phyloP scores from a whole-genome alignment of 1,140 invertebrate species.

The Heliothis virescens region DNA sequence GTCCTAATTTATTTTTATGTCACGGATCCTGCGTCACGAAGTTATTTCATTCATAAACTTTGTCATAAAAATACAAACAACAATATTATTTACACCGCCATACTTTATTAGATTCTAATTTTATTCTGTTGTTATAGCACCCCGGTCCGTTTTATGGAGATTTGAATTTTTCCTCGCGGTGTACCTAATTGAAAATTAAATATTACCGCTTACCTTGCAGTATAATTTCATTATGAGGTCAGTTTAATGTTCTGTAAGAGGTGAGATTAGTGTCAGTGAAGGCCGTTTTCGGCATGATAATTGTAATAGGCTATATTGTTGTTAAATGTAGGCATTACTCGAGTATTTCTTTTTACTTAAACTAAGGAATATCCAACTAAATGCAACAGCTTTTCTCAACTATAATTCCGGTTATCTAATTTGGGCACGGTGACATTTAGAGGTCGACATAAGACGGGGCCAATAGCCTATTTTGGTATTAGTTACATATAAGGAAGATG shows the following conservation, averaged over 20 bases:
- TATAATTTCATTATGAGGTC: conserved; percentile 30
- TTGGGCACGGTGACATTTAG: too few relatives aligned
- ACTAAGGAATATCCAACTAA: too few relatives aligned
- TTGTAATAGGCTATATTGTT: background rate
- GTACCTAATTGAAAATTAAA: conserved; percentile 24
- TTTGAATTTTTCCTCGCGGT: conserved; percentile 15
- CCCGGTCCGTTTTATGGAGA: background rate
- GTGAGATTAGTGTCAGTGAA: background rate
- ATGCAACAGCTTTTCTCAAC: too few relatives aligned
- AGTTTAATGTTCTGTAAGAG: conserved; percentile 37
- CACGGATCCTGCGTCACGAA: background rate
- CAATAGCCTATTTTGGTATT: too few relatives aligned
- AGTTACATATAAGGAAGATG: too few relatives aligned
- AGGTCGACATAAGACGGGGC: too few relatives aligned
- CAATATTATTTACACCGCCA: background rate
- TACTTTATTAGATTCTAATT: conserved; percentile 20
- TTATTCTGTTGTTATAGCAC: conserved; percentile 6
- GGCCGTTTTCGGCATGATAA: background rate
- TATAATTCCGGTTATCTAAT: too few relatives aligned
- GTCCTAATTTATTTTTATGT: conserved; percentile 15
- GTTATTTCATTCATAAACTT: conserved; percentile 22
- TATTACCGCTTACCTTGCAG: conserved; percentile 16
- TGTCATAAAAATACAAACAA: background rate
- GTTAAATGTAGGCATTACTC: background rate
- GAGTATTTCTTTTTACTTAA: too few relatives aligned